Conservation (phyloP, 2,888 invertebrate species). For the Drosophila kanekoi region DNA sequence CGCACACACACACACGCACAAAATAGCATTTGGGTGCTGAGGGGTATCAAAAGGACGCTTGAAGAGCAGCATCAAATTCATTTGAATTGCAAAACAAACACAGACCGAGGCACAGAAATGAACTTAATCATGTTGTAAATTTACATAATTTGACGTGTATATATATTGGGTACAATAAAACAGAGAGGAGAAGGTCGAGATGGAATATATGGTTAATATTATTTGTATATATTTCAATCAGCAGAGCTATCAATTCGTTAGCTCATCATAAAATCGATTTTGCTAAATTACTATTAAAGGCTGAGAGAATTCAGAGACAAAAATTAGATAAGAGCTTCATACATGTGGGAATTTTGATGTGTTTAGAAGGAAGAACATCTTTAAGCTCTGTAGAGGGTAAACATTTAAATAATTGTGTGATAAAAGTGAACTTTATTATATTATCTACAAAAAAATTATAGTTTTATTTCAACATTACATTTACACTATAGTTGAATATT, state of each 20-base stretch:
- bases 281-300: slow-evolving; percentile 12
- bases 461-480: no score
- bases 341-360: neutral
- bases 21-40: slow-evolving; percentile 24
- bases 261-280: slow-evolving; percentile 35
- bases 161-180: slow-evolving; percentile 9
- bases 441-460: no score
- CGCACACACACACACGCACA: slow-evolving; percentile 16
- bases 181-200: slow-evolving; percentile 1
- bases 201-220: slow-evolving; percentile 26
- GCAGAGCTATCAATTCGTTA: slow-evolving; percentile 30
- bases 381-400: neutral
- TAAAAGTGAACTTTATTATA: no score
- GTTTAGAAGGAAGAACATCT: no score
- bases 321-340: neutral
- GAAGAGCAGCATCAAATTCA: slow-evolving; percentile 62
- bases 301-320: neutral
- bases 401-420: no score
- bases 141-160: slow-evolving; percentile 74
- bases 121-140: slow-evolving; percentile 80
- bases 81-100: slow-evolving; percentile 80
- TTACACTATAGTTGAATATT: no score
- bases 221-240: slow-evolving; percentile 55
- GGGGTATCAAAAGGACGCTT: slow-evolving; percentile 2
- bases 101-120: slow-evolving; percentile 48